Conservation (phyloP, 2,113 vertebrate species). For the Brachyistius frenatus region DNA sequence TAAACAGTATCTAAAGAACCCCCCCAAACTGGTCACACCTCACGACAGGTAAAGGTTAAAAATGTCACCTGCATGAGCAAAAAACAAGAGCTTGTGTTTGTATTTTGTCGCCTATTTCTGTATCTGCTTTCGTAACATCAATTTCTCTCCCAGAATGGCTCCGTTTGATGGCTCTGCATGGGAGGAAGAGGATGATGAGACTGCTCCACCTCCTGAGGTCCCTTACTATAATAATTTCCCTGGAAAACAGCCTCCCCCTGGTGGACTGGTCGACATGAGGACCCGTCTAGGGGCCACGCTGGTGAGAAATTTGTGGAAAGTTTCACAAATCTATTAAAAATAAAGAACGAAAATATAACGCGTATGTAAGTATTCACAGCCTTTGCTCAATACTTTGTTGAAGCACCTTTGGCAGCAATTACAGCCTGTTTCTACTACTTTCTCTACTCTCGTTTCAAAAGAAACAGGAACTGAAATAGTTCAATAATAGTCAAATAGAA, state of each 20-base stretch:
- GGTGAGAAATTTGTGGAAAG: conserved; percentile 80
- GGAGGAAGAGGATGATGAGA: conserved; percentile 94
- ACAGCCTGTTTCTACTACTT: too few species aligned
- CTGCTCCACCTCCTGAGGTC: conserved; percentile 88
- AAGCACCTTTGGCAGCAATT: too few species aligned
- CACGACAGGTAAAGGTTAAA: conserved; percentile 90
- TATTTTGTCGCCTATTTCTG: not conserved
- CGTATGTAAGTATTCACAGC: too few species aligned
- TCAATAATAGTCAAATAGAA: too few species aligned
- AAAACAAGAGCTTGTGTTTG: conserved; percentile 4
- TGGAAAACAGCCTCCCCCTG: conserved; percentile 95
- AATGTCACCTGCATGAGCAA: not conserved
- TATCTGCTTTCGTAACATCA: not conserved
- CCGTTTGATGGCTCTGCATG: conserved; percentile 97
- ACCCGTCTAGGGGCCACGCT: conserved; percentile 89
- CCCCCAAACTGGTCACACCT: conserved; percentile 96
- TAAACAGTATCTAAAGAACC: conserved; percentile 99
- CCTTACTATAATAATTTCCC: conserved; percentile 99
- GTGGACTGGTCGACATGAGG: conserved; percentile 95
- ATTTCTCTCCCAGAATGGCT: conserved; percentile 88
- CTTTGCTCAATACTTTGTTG: too few species aligned
- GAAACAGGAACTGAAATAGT: too few species aligned
- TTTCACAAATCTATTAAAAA: too few species aligned
- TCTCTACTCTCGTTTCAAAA: too few species aligned
- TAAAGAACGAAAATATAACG: too few species aligned